These are phyloP conservation scores for Clarias platycephalus DNA, from an alignment of 2,797 vertebrate species.

Conservation along the genomic window DNA sequence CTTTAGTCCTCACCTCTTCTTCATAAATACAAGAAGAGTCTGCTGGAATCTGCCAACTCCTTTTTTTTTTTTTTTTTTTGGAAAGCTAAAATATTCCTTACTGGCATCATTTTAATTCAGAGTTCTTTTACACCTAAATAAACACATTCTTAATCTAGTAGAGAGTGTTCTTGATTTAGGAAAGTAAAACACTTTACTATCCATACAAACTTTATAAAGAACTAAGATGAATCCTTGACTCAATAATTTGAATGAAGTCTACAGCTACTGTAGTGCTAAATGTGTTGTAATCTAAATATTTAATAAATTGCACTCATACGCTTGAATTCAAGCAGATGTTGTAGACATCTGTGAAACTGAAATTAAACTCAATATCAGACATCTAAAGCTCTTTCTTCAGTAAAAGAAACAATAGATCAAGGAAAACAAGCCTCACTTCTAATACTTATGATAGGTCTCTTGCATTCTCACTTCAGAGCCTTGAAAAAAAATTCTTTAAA, in stretches of 20 bases:
- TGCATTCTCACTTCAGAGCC: constrained; percentile 39
- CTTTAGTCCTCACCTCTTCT: no score
- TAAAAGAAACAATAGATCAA: constrained; percentile 65
- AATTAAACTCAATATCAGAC: constrained; percentile 6
- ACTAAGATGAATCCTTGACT: no score
- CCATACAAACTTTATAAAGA: neutral
- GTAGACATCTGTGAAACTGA: constrained; percentile 10
- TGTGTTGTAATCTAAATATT: neutral
- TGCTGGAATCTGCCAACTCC: no score
- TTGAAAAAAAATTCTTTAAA: constrained; percentile 44
- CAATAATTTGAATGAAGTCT: no score
- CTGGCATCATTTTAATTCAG: neutral
- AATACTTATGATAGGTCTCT: constrained; percentile 57
- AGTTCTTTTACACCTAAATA: neutral
- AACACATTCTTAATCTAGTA: neutral
- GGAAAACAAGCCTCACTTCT: constrained; percentile 49
- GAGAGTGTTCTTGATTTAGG: neutral
- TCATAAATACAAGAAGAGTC: no score
- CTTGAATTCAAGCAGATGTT: neutral
- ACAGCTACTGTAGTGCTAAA: neutral
- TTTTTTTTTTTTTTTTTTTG: neutral
- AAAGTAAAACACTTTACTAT: neutral
- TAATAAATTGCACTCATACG: neutral
- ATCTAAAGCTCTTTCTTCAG: constrained; percentile 48
- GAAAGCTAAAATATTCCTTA: neutral